Evolutionary conservation across 2,113 vertebrate species (phyloP), one percentile per base, ranked within the genome.

Genomic region (Melanerpes aurifrons): DNA sequence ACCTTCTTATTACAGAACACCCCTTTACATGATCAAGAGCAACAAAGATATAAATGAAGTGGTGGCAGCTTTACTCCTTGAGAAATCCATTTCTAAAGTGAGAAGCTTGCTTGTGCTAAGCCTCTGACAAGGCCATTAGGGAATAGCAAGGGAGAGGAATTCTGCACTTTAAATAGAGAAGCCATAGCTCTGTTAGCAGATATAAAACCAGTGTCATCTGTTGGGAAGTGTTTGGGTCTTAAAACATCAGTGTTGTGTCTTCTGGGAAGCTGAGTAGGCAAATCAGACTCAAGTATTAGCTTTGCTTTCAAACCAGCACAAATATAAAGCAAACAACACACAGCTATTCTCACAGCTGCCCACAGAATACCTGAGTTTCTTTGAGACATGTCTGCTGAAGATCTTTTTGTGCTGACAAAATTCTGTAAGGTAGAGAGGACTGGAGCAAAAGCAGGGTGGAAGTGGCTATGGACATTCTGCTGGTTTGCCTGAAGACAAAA

Each of bases 401-500:
- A 68, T 92, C 96, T 97, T 78, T 97, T 97, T 3, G 94, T 96
- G 96, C 98, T 97, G 62, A 98, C 97, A 93, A 98, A 96, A 90
- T 81, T 97, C 84, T 97, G 98, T 29, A 98, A 79, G 78, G 93
- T 96, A 17, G 97, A 92, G 82, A 97, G 95, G 59, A 97, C 96
- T 0, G 98, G 97, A 62, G 97, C 93, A 3, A 98, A 96, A 1
- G 98, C 81, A 0, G 98, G 96, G 58, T 87, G 93, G 66, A 96
- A 97, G 92, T 97, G 97, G 89, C 97, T 96, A 48, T 92, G 97
- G 76, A 88, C 71, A 14, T 96, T 97, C 62, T 96, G 93, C 3
- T 98, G 98, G 95, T 96, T 98, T 15, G 94, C 96, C 99, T 99
- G 96, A n/a, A 92, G 90, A 77, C 26, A 16, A 92, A 93, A 84